These are phyloP conservation scores for Himantopus leucocephalus DNA, from an alignment of 2,113 vertebrate species.

Conservation along the genomic window DNA sequence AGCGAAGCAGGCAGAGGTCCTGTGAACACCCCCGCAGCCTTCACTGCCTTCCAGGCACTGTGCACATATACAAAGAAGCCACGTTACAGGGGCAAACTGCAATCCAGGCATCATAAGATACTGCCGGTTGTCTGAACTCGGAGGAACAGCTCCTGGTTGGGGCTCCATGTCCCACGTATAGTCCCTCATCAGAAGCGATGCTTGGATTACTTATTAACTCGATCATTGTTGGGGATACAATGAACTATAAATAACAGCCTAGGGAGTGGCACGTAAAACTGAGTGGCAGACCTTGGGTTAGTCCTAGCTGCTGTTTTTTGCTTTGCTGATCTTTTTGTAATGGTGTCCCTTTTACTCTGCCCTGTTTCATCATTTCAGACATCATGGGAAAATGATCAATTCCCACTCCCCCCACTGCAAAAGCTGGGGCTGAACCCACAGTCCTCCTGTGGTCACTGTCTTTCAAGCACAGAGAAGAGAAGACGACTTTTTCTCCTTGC, in stretches of 20 bases:
- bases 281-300: neutral
- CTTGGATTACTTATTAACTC: neutral
- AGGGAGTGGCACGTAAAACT: neutral
- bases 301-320: neutral
- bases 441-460: neutral
- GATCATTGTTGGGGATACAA: neutral
- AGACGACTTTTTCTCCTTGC: neutral
- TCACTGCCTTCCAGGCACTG: neutral
- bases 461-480: neutral
- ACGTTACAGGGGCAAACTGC: neutral
- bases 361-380: neutral
- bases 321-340: neutral
- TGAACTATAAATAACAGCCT: neutral
- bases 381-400: rapidly evolving
- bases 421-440: neutral
- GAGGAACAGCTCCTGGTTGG: neutral
- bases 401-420: neutral
- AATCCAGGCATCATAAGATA: rapidly evolving
- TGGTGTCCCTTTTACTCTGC: neutral
- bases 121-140: rapidly evolving
- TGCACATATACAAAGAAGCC: too few species aligned
- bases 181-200: neutral
- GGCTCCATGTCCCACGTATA: neutral
- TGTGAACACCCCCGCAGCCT: neutral
- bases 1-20: neutral